Base-by-base conservation (phyloP, 2,888 invertebrate species). In the Pollenia griseotomentosa region DNA sequence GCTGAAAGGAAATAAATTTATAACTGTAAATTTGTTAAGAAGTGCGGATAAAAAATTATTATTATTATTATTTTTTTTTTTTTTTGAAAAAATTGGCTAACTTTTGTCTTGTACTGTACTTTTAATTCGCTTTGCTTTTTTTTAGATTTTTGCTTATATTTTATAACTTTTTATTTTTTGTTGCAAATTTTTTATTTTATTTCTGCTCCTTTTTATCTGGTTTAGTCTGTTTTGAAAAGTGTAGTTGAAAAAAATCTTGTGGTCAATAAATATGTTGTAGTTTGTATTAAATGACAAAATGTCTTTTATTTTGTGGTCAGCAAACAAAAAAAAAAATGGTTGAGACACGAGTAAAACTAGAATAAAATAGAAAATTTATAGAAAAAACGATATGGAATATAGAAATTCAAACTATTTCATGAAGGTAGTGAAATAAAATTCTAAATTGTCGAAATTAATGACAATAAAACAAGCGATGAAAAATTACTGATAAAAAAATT, bases 241-340 rank as follows among this genome's bases (percentile, higher is more conserved):
- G 12, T 46, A 19, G 11, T 51, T 7, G 0, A 63, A 57, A 42
- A 70, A 70, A 70, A 40, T 19, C 14, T 83, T 83, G 82, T 75
- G 82, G 82, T 75, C 75, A 83, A 70, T 75, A 75, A 82, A 66
- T 48, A 82, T 66, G 46, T 73, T 74, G 12, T 55, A 82, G 74
- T 74, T 66, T 70, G 66, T 61, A 70, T 83, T 75, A 70, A 61
- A 83, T 83, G 82, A 53, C 82, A 83, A 83, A 75, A 61, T 70
- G 82, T 83, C 75, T 75, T 70, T 75, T 83, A 83, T 83, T 53
- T 55, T 83, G 82, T 63, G 82, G 82, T 70, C 70, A 19, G 40
- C 55, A 48, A 11, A 68, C 1, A 33, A 55, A 11, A 70, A 55
- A 12, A 44, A 23, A 42, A 5, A n/a, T 51, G 14, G 1, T 9